Percentiles rank a stretch among this genome's conserved stretches.
phyloP scores from a whole-genome alignment of 2,797 vertebrate genomes.

The Rhyacichthys aspro region DNA sequence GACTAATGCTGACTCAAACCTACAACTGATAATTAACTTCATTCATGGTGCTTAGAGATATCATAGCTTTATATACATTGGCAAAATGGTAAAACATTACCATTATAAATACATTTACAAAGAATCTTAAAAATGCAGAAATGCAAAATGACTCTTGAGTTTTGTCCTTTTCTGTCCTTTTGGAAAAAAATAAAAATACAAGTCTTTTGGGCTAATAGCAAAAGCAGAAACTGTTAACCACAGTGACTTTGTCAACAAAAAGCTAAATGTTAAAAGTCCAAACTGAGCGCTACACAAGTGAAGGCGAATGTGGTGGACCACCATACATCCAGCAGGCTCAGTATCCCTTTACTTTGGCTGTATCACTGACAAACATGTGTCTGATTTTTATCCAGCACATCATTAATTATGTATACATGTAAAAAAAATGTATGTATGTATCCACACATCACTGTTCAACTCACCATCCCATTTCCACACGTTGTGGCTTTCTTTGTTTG shows the following conservation, averaged over 20 bases:
- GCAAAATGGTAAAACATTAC: constrained; percentile 6
- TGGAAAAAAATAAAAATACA: constrained; percentile 55
- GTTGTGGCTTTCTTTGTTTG: too few species aligned
- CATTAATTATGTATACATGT: too few species aligned
- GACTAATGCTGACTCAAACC: constrained; percentile 4
- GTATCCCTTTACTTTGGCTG: too few species aligned
- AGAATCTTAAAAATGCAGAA: constrained; percentile 10
- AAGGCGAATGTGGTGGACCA: too few species aligned
- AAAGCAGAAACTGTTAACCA: constrained; percentile 46
- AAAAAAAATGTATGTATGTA: too few species aligned
- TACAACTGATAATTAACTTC: constrained; percentile 4
- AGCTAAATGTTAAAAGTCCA: neutral
- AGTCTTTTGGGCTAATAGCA: constrained; percentile 22
- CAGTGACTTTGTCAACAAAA: constrained; percentile 37
- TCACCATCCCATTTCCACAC: too few species aligned
- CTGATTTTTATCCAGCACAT: too few species aligned
- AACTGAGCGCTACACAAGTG: neutral
- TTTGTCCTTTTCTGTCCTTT: constrained; percentile 33
- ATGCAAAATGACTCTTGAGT: constrained; percentile 11
- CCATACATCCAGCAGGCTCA: too few species aligned
- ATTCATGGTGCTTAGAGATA: constrained; percentile 22
- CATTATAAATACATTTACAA: constrained; percentile 11
- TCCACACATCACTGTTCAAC: too few species aligned
- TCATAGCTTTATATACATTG: constrained; percentile 35
- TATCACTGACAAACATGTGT: too few species aligned